Evolutionary conservation across 1,140 invertebrate species (phyloP).

Genomic region (Hycleus phaleratus): DNA sequence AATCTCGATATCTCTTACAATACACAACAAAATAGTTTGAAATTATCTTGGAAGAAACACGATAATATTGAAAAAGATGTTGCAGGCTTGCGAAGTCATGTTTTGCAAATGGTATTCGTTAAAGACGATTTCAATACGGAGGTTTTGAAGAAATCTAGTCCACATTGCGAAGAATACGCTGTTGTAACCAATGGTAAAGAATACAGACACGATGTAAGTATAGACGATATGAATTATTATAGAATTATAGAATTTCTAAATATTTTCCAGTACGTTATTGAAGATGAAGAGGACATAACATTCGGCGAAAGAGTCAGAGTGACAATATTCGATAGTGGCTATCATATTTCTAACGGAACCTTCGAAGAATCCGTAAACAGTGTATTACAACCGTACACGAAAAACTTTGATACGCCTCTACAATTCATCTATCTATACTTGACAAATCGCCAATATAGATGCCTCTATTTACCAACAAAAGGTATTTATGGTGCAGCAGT

Average conservation of each 20-base stretch:
- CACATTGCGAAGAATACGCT: constrained; percentile 29
- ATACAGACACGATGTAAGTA: constrained; percentile 31
- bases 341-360: too few species aligned
- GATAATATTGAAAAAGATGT: constrained; percentile 28
- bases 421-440: not conserved
- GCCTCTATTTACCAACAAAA: constrained; percentile 5
- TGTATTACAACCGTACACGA: not conserved
- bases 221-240: not conserved
- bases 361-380: too few species aligned
- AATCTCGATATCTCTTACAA: constrained; percentile 32
- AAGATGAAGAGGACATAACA: constrained; percentile 29
- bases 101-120: constrained; percentile 33
- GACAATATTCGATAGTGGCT: too few species aligned
- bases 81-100: constrained; percentile 27
- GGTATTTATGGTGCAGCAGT: constrained; percentile 12
- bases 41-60: constrained; percentile 33
- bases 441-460: not conserved
- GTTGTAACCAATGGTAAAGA: constrained; percentile 31
- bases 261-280: constrained; percentile 23
- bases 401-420: constrained; percentile 3
- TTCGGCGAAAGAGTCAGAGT: constrained; percentile 19
- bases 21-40: constrained; percentile 25
- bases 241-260: not conserved
- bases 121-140: constrained; percentile 30
- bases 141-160: constrained; percentile 32